phyloP scores from a whole-genome alignment of 1,140 invertebrate species.

The Sogatella furcifera region DNA sequence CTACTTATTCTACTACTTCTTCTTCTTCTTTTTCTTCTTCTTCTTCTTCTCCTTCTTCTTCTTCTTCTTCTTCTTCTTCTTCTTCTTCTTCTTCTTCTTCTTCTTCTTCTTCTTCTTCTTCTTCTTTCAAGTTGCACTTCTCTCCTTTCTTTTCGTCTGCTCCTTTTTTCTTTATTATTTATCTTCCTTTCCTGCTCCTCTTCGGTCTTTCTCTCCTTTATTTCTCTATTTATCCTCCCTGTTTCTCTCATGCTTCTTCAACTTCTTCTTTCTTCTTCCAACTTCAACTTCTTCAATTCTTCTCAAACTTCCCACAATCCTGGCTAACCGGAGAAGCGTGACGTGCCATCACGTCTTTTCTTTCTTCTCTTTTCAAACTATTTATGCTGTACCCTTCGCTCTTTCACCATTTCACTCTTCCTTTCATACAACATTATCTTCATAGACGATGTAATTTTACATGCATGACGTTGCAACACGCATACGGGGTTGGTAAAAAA shows the following conservation, averaged over 20 bases:
- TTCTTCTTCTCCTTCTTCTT: neutral
- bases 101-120: neutral
- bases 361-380: neutral
- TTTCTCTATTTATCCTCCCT: too few species aligned
- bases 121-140: too few species aligned
- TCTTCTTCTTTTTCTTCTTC: too few species aligned
- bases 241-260: neutral
- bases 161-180: too few species aligned
- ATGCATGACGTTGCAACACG: too few species aligned
- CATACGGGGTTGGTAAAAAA: too few species aligned
- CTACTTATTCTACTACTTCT: too few species aligned
- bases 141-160: neutral
- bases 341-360: neutral
- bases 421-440: neutral
- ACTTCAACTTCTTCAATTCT: neutral
- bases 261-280: neutral
- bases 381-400: neutral
- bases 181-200: neutral
- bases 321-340: neutral
- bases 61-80: neutral
- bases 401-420: slow-evolving; percentile 2
- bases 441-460: neutral
- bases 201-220: neutral
- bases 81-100: neutral
- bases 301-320: neutral